These are phyloP conservation scores for Nemoura dubitans DNA, from an alignment of 2,888 invertebrate genomes.

Conservation along the genomic window DNA sequence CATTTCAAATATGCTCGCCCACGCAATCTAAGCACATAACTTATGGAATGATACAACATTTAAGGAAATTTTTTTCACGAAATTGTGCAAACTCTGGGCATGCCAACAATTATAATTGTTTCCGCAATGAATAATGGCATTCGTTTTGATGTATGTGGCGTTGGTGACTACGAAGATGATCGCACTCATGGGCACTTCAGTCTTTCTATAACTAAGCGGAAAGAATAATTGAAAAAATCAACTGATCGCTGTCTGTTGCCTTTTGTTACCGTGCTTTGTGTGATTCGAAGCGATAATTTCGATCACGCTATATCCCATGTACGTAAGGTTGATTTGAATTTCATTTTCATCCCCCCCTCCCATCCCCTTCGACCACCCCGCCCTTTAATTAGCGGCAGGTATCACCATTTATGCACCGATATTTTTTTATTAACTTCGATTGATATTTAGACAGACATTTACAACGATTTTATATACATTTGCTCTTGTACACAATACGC, in stretches of 20 bases:
- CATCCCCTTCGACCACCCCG: too few species aligned
- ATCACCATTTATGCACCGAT: constrained; percentile 4
- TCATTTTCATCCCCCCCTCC: not conserved
- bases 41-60: not conserved
- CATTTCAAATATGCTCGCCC: not conserved
- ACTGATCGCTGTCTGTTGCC: not conserved
- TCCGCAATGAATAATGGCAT: not conserved
- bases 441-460: constrained; percentile 22
- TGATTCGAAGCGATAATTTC: not conserved
- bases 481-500: not conserved
- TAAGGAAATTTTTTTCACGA: not conserved
- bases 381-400: not conserved
- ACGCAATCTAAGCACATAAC: constrained; percentile 3
- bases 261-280: not conserved
- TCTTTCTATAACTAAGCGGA: not conserved
- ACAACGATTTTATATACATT: constrained; percentile 29
- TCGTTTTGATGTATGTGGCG: not conserved
- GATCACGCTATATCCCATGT: not conserved
- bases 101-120: not conserved
- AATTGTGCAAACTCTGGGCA: not conserved
- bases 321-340: constrained; percentile 3
- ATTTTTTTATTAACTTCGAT: constrained; percentile 23
- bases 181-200: not conserved
- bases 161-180: not conserved
- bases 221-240: not conserved